Base-by-base conservation (phyloP, 2,888 invertebrate species). In the Himalopsyche kuldschensis region DNA sequence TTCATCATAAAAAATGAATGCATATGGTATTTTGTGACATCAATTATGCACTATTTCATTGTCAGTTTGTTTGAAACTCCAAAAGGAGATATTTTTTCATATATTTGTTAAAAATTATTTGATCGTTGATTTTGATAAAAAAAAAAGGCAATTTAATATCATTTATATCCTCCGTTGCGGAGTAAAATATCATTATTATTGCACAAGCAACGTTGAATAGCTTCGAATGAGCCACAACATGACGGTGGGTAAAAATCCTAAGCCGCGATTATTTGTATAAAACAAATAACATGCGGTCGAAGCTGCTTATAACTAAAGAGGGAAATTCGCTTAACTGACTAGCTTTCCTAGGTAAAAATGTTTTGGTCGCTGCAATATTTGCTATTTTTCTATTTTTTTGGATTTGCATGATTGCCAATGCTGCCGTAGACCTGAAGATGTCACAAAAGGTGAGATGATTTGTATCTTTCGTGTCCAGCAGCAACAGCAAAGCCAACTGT, bases 301-400 rank as follows among this genome's bases (percentile, higher is more conserved):
- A 79, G 24, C 27, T 30, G 27, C 30, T 48, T 47, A 48, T 27
- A 76, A 24, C 76, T 75, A 48, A 79, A 78, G 17, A 30, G n/a
- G 83, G 80, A 84, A 83, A 84, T 86, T 85, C 79, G 86, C 86
- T 85, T 86, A 86, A 86, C 85, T 86, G 86, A 86, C 86, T 86
- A 86, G 86, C 86, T 84, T 85, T 47, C 82, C 85, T 86, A 86
- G 86, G 85, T 86, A 85, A 86, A 83, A 79, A 85, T 79, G 63
- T 82, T 86, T 86, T 86, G 86, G 86, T 86, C 86, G 81, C 86
- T 81, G 82, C 82, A 85, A 85, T 79, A 83, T 48, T 80, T 83
- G 84, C 81, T 83, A 82, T 32, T 80, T 55, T 55, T 55, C 55
- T 55, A 55, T 55, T 55, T 55, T 55, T 55, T 55, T 55, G 55